Conservation (phyloP, 2,888 invertebrate genomes). For the Neoscelio sp. region DNA sequence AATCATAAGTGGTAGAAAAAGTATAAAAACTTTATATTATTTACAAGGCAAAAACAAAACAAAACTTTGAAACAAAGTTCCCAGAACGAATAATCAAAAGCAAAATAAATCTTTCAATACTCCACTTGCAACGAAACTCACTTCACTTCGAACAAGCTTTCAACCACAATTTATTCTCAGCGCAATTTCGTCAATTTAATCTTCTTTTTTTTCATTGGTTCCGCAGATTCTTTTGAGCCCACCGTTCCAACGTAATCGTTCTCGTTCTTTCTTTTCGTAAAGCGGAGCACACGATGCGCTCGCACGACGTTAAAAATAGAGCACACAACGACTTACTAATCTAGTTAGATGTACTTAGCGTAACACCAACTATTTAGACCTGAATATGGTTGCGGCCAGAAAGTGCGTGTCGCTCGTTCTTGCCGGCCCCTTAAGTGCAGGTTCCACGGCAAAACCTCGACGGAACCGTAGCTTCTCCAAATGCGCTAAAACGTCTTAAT, state of each 20-base stretch:
- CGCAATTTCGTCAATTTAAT: conserved; percentile 26
- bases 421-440: conserved; percentile 62
- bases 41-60: too few relatives aligned
- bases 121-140: conserved; percentile 37
- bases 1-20: too few relatives aligned
- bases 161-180: conserved; percentile 43
- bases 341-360: conserved; percentile 83
- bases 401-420: conserved; percentile 63
- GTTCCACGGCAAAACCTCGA: conserved; percentile 62
- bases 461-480: conserved; percentile 74
- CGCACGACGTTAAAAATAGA: conserved; percentile 81
- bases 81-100: conserved; percentile 37
- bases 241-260: conserved; percentile 65
- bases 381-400: conserved; percentile 74
- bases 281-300: conserved; percentile 65
- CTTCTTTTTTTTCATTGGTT: conserved; percentile 48
- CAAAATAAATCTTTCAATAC: conserved; percentile 28
- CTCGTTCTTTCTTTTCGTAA: conserved; percentile 68
- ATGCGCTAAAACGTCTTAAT: conserved; percentile 82
- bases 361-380: conserved; percentile 82
- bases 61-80: too few relatives aligned
- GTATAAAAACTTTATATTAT: too few relatives aligned
- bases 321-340: conserved; percentile 83
- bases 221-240: conserved; percentile 12
- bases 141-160: conserved; percentile 40